Percentiles rank a stretch among this genome's conserved stretches.
Conservation (phyloP, 2,113 vertebrate species). For the Oncorhynchus kisutch region DNA sequence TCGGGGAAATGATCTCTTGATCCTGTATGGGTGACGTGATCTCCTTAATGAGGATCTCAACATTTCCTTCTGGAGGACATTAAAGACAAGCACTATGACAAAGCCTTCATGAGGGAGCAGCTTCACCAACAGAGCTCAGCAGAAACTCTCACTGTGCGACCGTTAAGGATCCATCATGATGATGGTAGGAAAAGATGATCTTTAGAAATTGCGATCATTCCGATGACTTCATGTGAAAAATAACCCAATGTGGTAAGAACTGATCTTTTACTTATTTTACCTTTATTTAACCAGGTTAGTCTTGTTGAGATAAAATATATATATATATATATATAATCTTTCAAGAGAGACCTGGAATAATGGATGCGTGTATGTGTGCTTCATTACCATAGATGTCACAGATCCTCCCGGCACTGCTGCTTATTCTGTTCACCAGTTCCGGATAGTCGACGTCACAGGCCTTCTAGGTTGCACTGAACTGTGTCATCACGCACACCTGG, state of each 20-base stretch:
- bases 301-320: too few relatives aligned
- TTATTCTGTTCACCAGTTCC: too few relatives aligned
- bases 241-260: neutral
- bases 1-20: slow-evolving; percentile 32
- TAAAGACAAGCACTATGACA: slow-evolving; percentile 15
- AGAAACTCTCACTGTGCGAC: neutral
- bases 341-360: too few relatives aligned
- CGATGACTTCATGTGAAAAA: neutral
- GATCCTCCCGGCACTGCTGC: too few relatives aligned
- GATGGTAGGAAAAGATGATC: neutral
- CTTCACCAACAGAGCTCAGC: neutral
- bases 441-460: too few relatives aligned
- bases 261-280: neutral
- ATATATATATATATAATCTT: too few relatives aligned
- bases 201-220: neutral
- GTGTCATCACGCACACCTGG: too few relatives aligned
- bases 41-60: slow-evolving; percentile 39
- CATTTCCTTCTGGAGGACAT: slow-evolving; percentile 23
- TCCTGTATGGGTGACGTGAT: slow-evolving; percentile 35
- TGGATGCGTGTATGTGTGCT: too few relatives aligned
- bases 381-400: too few relatives aligned
- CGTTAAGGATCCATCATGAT: neutral
- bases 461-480: too few relatives aligned
- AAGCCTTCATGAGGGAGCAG: slow-evolving; percentile 10
- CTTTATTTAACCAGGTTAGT: too few relatives aligned